Evolutionary conservation across 2,113 vertebrate species (phyloP).

Genomic region (Corvus moneduloides): DNA sequence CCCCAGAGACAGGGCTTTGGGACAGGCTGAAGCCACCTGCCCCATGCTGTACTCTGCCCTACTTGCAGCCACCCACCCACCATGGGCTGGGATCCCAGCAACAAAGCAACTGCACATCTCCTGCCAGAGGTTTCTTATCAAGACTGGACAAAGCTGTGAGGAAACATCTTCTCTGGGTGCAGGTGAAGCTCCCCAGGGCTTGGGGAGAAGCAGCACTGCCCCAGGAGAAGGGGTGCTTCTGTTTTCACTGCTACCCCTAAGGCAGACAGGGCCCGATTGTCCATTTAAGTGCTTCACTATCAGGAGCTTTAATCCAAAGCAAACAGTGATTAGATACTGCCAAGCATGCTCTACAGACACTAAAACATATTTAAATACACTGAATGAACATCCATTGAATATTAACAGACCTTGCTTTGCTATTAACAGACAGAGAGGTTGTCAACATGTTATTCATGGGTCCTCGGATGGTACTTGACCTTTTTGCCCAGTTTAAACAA

Average conservation of each 20-base stretch:
- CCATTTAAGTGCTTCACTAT: slow-evolving; percentile 37
- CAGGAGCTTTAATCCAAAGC: slow-evolving; percentile 59
- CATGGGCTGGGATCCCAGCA: neutral
- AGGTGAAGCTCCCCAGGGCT: neutral
- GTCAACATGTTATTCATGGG: slow-evolving; percentile 58
- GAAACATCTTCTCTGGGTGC: neutral
- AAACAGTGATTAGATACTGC: slow-evolving; percentile 55
- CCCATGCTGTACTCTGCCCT: neutral
- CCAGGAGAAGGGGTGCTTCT: neutral
- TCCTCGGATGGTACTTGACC: slow-evolving; percentile 40
- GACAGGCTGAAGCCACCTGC: neutral
- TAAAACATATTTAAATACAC: slow-evolving; percentile 59
- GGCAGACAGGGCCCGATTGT: neutral
- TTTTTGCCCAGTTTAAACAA: slow-evolving; percentile 36
- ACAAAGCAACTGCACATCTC: neutral
- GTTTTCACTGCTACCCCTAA: neutral
- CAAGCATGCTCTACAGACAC: slow-evolving; percentile 44
- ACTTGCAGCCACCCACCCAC: neutral
- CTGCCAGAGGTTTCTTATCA: neutral
- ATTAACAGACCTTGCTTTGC: slow-evolving; percentile 56
- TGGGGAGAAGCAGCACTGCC: neutral
- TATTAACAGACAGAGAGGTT: slow-evolving; percentile 56
- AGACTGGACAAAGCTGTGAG: neutral
- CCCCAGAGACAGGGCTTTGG: neutral
- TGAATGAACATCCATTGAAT: slow-evolving; percentile 52